Evolutionary conservation across 2,113 vertebrate species (phyloP).

Genomic region (Hippocampus barbouri): DNA sequence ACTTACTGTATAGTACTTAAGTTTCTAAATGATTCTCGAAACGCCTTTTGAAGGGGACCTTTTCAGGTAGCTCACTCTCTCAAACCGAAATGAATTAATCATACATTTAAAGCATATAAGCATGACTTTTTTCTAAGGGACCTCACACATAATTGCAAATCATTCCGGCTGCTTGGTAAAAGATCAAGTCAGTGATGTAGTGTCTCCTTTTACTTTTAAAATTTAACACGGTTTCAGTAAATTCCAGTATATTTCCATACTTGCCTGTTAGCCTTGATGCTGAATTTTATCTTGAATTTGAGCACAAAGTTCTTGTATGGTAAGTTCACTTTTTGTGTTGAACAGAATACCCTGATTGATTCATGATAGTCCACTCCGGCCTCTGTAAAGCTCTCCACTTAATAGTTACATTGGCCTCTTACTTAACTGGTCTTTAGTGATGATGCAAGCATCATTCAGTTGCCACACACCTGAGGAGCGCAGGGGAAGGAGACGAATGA

Average conservation of each 20-base stretch:
- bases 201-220: background rate
- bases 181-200: background rate
- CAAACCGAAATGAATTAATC: background rate
- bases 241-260: background rate
- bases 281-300: background rate
- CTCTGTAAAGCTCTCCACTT: slow-evolving; percentile 3
- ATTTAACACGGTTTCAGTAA: background rate
- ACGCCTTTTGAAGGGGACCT: background rate
- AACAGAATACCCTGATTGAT: background rate
- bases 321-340: background rate
- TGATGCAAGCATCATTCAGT: slow-evolving; percentile 36
- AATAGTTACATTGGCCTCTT: background rate
- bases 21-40: background rate
- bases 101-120: background rate
- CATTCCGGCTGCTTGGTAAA: too few species aligned
- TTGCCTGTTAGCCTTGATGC: background rate
- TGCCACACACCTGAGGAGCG: slow-evolving; percentile 43
- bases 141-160: too few species aligned
- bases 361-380: slow-evolving; percentile 1
- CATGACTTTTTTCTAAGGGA: too few species aligned
- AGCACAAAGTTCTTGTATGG: background rate
- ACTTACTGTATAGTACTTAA: background rate
- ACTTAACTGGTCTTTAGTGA: slow-evolving; percentile 16
- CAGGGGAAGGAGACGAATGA: background rate
- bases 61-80: background rate